Base-by-base conservation (phyloP, 2,797 vertebrate genomes). In the Odontamblyopus lacepedii region DNA sequence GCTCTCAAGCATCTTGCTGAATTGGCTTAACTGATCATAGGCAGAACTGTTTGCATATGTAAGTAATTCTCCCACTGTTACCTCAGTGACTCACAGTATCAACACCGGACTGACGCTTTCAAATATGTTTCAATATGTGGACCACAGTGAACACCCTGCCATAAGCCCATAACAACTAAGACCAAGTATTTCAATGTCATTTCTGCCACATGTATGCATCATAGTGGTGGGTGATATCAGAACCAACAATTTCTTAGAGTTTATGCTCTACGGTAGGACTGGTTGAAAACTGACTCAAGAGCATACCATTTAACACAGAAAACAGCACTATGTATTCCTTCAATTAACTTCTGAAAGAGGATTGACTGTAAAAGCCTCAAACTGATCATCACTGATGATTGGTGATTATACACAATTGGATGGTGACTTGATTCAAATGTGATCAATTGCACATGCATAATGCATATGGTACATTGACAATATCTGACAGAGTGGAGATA, bases 401-500 rank as follows among this genome's bases (percentile, higher is more conserved):
- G 53, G n/a, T 4, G 18, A 19, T n/a, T 53, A 18, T 19, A 6
- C 1, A 48, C 44, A 48, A 48, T 13, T 48, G 19, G 19, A 53
- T 53, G 16, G 19, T 53, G 51, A 53, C 16, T n/a, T n/a, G 9
- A 57, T 60, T 29, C 2, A 60, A 60, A 13, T 60, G 23, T 15
- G 29, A 60, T 60, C 29, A 29, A 30, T 60, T 60, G 57, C 13
- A 16, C 57, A 60, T 23, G 23, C 56, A 4, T 27, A 59, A 73
- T 56, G 61, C 30, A 80, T 53, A 69, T 1, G 7, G 56, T 55
- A 27, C 65, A 74, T 63, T 74, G 12, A 71, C 55, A 23, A 27
- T 68, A 72, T 64, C 68, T 82, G 57, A 73, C 67, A 74, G 51
- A 70, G 11, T 71, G 55, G 71, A 67, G 75, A 82, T 81, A 77